Evolutionary conservation across 2,113 vertebrate species (phyloP).

Genomic region (Galeopterus variegatus): DNA sequence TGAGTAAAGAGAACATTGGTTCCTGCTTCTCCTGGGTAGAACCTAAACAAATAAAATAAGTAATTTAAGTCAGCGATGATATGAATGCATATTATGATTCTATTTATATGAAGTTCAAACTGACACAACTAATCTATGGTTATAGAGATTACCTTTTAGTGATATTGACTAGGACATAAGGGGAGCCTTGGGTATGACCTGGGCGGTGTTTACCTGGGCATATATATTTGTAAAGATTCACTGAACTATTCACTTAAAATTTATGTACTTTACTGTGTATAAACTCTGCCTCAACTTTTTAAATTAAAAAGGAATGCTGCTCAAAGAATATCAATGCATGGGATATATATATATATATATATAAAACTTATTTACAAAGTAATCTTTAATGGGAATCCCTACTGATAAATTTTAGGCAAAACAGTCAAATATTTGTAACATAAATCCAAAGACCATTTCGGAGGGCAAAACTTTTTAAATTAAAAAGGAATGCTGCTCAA

Average conservation of each 20-base stretch:
- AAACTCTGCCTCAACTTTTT: background rate
- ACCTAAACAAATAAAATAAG: conserved; percentile 71
- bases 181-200: background rate
- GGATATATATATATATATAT: background rate
- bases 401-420: background rate
- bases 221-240: conserved; percentile 7
- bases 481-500: background rate
- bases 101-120: conserved; percentile 1
- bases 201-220: background rate
- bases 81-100: background rate
- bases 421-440: background rate
- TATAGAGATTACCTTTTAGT: background rate
- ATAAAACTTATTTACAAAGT: background rate
- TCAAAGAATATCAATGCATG: background rate
- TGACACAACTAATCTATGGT: background rate
- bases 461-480: background rate
- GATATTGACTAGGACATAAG: background rate
- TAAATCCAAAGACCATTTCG: background rate
- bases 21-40: conserved; percentile 66
- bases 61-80: background rate
- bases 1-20: conserved; percentile 58
- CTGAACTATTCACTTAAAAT: background rate
- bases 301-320: conserved; percentile 13
- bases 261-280: background rate
- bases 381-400: background rate